Percentiles rank a stretch among this genome's conserved stretches.
Evolutionary conservation across 2,113 vertebrate species (phyloP).

Genomic region (Orcinus orca): DNA sequence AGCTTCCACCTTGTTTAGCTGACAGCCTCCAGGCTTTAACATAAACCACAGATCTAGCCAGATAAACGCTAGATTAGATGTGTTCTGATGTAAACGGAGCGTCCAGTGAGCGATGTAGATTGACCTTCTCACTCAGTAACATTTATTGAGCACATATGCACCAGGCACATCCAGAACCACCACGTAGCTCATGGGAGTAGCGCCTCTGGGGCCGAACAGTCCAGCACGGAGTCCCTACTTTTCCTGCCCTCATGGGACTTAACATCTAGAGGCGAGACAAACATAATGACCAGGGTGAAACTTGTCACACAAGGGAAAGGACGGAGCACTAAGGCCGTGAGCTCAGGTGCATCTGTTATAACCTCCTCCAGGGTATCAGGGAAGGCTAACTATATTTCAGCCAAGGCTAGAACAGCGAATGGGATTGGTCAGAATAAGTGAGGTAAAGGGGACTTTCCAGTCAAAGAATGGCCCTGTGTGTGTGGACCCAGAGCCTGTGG

Average conservation of each 20-base stretch:
- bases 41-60: background rate
- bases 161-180: background rate
- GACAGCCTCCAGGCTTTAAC: background rate
- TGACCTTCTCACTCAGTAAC: background rate
- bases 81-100: background rate
- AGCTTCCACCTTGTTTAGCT: background rate
- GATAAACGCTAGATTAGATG: background rate
- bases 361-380: background rate
- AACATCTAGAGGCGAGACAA: background rate
- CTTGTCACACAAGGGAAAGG: background rate
- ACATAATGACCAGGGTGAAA: background rate
- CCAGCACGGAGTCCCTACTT: background rate
- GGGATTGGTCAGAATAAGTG: background rate
- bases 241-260: background rate
- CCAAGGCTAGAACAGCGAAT: background rate
- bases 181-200: fast-evolving
- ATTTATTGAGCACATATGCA: background rate
- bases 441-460: background rate
- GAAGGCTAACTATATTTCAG: background rate
- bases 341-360: background rate
- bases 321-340: background rate
- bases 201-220: background rate
- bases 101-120: background rate
- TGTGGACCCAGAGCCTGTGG: fast-evolving
- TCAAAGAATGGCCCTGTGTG: background rate